phyloP scores from a whole-genome alignment of 2,888 invertebrate genomes.

The Atrina japonica region DNA sequence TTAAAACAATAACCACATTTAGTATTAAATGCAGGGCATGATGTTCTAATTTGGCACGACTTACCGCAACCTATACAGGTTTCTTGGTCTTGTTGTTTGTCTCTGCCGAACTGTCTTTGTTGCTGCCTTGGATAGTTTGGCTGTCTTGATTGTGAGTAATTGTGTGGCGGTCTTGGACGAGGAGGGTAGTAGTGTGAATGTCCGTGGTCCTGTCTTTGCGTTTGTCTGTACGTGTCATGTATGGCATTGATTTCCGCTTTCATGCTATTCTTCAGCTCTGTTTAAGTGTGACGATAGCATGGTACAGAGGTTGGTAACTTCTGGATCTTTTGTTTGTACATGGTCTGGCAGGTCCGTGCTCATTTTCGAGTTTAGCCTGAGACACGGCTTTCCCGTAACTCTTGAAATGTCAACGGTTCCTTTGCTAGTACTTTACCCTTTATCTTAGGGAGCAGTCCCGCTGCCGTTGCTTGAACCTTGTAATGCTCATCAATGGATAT shows the following conservation, averaged over 20 bases:
- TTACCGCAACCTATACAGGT: neutral
- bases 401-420: too few species aligned
- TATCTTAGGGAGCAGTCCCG: too few species aligned
- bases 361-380: too few species aligned
- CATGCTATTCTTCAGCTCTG: neutral
- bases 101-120: neutral
- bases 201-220: too few species aligned
- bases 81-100: neutral
- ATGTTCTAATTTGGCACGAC: neutral
- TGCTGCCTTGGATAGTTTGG: neutral
- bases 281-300: neutral
- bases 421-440: too few species aligned
- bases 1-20: too few species aligned
- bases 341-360: neutral
- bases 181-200: too few species aligned
- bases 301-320: neutral
- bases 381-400: too few species aligned
- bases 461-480: too few species aligned
- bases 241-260: too few species aligned
- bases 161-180: neutral
- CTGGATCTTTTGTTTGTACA: neutral
- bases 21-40: neutral
- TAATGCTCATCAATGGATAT: neutral
- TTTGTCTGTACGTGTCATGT: neutral
- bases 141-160: neutral